Percentiles rank a stretch among this genome's conserved stretches.
Evolutionary conservation across 2,113 vertebrate species (phyloP).

Genomic region (Callorhinus ursinus): DNA sequence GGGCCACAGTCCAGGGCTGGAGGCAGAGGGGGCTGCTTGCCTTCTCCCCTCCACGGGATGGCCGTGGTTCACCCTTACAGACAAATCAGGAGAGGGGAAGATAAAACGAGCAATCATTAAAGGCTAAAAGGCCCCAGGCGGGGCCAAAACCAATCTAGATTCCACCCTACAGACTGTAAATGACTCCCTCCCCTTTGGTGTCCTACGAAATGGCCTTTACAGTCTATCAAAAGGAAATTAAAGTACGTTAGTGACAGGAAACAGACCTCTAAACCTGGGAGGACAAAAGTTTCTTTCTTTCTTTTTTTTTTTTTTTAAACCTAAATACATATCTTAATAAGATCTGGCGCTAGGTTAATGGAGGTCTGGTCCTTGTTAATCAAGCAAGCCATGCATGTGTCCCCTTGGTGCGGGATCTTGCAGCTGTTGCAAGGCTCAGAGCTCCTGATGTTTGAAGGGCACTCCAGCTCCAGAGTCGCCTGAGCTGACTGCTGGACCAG

Average conservation of each 20-base stretch:
- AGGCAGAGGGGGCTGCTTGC: not conserved
- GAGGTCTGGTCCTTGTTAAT: slow-evolving; percentile 25
- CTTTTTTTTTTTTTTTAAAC: not conserved
- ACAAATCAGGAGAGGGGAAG: not conserved
- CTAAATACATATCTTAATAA: not conserved
- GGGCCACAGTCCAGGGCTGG: not conserved
- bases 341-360: not conserved
- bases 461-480: rapidly evolving
- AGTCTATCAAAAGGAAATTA: slow-evolving; percentile 15
- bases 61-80: not conserved
- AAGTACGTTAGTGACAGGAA: slow-evolving; percentile 7
- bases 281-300: not conserved
- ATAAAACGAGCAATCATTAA: not conserved
- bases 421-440: not conserved
- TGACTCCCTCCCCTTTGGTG: not conserved
- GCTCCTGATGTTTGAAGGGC: rapidly evolving
- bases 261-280: not conserved
- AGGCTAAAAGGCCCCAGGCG: not conserved
- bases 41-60: not conserved
- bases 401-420: rapidly evolving
- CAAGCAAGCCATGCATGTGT: not conserved
- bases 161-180: not conserved
- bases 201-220: slow-evolving; percentile 24
- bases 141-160: not conserved
- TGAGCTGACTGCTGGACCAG: too few relatives aligned